A percentile compares a stretch with the other conserved stretches of the same genome.
phyloP scores from a whole-genome alignment of 2,113 vertebrate species.

The Synodontis membranacea region DNA sequence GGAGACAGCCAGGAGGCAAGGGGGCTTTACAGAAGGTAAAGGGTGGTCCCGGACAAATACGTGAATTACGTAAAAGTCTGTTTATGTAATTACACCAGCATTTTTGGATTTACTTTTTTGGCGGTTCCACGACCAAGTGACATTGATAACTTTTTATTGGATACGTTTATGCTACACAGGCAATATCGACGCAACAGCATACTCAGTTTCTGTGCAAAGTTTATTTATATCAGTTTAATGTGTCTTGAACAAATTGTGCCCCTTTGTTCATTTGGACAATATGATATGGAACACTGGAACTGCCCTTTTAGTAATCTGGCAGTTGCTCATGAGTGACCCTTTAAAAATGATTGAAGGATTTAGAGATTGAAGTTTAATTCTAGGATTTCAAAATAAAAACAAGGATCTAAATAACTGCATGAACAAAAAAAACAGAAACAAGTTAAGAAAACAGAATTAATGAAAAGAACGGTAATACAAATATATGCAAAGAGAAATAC shows the following conservation, averaged over 20 bases:
- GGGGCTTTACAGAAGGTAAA: slow-evolving; percentile 68
- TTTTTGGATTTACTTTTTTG: background rate
- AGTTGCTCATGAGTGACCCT: background rate
- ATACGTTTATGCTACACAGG: too few species aligned
- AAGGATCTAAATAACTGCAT: background rate
- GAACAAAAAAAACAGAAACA: background rate
- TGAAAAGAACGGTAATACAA: background rate
- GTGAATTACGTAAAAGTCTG: background rate
- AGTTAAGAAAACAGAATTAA: background rate
- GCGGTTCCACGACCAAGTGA: too few species aligned
- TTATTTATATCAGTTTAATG: too few species aligned
- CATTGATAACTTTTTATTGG: too few species aligned
- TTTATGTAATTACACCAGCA: background rate
- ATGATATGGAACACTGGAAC: too few species aligned
- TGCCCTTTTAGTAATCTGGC: background rate
- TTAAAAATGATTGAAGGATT: background rate
- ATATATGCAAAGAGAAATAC: too few species aligned
- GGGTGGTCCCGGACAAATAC: background rate
- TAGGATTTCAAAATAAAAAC: background rate
- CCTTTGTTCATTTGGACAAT: too few species aligned
- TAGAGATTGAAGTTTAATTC: background rate
- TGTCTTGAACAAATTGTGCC: too few species aligned
- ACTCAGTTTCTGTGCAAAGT: too few species aligned
- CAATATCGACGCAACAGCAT: too few species aligned
- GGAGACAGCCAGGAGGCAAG: slow-evolving; percentile 81